Evolutionary conservation across 2,888 invertebrate genomes (phyloP).

Genomic region (Eilema caniola): DNA sequence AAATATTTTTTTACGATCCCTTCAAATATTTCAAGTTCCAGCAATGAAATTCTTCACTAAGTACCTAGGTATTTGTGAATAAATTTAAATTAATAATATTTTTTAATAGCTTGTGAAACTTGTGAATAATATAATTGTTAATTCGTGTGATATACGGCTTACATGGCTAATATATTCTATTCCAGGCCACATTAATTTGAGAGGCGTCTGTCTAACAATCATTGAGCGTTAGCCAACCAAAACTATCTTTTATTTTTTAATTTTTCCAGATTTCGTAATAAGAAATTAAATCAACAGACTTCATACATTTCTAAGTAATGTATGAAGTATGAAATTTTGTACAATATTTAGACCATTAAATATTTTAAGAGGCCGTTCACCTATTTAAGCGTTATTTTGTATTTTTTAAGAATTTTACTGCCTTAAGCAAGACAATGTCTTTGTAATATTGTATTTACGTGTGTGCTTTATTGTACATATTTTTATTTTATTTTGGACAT

Average conservation of each 20-base stretch:
- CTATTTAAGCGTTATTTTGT: not conserved
- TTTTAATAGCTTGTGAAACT: not conserved
- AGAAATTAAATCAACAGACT: not conserved
- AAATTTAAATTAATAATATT: not conserved
- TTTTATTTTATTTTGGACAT: not conserved
- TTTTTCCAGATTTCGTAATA: not conserved
- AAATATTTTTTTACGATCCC: not conserved
- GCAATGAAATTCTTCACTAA: not conserved
- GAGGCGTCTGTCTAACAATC: not conserved
- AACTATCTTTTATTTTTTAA: not conserved
- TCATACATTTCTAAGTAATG: not conserved
- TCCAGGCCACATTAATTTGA: not conserved
- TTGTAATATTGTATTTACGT: not conserved
- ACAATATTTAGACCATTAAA: not conserved
- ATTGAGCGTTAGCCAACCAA: not conserved
- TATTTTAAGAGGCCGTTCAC: slow-evolving; percentile 4
- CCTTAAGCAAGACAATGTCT: not conserved
- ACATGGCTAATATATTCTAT: not conserved
- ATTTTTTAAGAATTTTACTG: not conserved
- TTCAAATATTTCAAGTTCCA: not conserved
- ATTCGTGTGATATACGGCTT: not conserved
- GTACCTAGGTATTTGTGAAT: not conserved
- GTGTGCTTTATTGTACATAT: not conserved
- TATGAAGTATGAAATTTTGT: not conserved
- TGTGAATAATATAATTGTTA: slow-evolving; percentile 4